Conservation (phyloP, 2,797 vertebrate species). For the Astyanax mexicanus region DNA sequence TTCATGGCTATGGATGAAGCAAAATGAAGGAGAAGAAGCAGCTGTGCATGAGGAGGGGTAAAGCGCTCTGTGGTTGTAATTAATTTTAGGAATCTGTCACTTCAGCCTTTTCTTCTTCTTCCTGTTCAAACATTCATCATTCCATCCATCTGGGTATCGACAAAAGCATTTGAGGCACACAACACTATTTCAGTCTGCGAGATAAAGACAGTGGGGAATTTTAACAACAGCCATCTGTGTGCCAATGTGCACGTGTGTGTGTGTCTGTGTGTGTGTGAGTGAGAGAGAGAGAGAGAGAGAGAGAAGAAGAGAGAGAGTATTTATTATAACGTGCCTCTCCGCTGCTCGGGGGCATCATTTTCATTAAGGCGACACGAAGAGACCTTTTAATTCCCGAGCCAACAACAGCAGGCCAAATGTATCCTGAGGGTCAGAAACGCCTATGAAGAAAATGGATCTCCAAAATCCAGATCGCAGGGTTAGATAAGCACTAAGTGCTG, state of each 20-base stretch:
- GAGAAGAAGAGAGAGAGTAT: conserved; percentile 34
- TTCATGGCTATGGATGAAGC: conserved; percentile 11
- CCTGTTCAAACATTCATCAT: conserved; percentile 40
- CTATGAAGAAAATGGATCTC: conserved; percentile 65
- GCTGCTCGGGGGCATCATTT: conserved; percentile 68
- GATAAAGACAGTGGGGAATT: conserved; percentile 42
- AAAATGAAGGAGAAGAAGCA: conserved; percentile 22
- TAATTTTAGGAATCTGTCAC: conserved; percentile 40
- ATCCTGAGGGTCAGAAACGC: conserved; percentile 63
- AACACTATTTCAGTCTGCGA: conserved; percentile 38
- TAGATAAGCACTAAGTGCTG: conserved; percentile 65
- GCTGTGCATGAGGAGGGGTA: conserved; percentile 14
- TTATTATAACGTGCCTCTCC: conserved; percentile 59
- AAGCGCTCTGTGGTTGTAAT: conserved; percentile 8
- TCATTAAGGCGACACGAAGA: conserved; percentile 69
- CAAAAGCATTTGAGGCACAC: conserved; percentile 47
- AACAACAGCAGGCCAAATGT: conserved; percentile 63
- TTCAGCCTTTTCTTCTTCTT: conserved; percentile 27
- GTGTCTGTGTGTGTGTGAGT: conserved; percentile 17
- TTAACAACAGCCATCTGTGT: conserved; percentile 39
- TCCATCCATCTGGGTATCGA: conserved; percentile 48
- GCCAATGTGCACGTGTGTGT: conserved; percentile 21
- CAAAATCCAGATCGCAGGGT: conserved; percentile 63
- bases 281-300: conserved; percentile 21
- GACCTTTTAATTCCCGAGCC: conserved; percentile 73